phyloP scores from a whole-genome alignment of 2,113 vertebrate genomes.

The Hucho hucho region DNA sequence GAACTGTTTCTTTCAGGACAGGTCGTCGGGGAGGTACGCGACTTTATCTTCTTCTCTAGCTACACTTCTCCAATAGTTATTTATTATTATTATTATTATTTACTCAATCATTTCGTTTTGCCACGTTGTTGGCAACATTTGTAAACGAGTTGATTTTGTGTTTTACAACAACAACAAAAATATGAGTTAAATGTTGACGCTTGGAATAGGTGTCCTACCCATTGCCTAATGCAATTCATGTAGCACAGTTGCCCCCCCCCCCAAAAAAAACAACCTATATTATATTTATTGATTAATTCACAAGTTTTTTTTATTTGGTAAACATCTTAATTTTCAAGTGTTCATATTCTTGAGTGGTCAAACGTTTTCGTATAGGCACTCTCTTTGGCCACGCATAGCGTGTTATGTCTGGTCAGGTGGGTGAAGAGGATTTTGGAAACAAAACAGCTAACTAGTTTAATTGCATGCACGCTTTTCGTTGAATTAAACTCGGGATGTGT shows the following conservation, averaged over 20 bases:
- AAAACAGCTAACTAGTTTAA: not conserved
- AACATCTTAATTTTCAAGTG: too few relatives aligned
- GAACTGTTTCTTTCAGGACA: constrained; percentile 51
- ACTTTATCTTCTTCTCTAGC: too few relatives aligned
- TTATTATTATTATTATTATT: too few relatives aligned
- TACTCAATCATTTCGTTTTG: too few relatives aligned
- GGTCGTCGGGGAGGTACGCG: too few relatives aligned
- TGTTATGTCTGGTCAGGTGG: not conserved
- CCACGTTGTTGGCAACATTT: too few relatives aligned
- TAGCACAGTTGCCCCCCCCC: not conserved
- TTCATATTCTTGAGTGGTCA: too few relatives aligned
- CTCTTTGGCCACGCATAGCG: not conserved
- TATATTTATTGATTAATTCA: not conserved
- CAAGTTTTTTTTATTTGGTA: not conserved
- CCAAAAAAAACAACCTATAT: too few relatives aligned
- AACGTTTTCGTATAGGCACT: not conserved
- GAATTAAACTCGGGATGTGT: not conserved
- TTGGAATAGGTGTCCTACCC: not conserved
- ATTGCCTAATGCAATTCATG: not conserved
- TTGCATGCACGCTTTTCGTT: not conserved
- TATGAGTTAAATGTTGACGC: not conserved
- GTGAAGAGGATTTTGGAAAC: not conserved
- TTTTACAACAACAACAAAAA: not conserved
- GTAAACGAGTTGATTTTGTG: too few relatives aligned
- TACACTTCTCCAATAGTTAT: too few relatives aligned